Percentiles rank a stretch among this genome's conserved stretches.
Conservation (phyloP, 2,888 invertebrate species). For the Cephus nigrinus region DNA sequence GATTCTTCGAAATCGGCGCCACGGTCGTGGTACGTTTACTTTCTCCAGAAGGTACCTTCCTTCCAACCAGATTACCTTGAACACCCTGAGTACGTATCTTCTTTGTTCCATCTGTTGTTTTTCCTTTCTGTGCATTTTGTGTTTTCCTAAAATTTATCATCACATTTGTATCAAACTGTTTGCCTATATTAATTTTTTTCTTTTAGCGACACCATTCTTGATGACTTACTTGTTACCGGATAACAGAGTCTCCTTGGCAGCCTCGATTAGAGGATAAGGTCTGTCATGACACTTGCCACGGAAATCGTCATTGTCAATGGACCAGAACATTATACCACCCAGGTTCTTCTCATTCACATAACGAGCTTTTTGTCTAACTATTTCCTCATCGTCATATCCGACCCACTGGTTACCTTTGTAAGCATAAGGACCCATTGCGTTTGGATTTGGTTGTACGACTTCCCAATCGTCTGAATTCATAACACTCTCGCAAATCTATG, state of each 20-base stretch:
- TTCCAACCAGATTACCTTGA: slow-evolving; percentile 37
- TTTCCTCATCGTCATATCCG: slow-evolving; percentile 89
- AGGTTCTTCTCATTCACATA: slow-evolving; percentile 87
- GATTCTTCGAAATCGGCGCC: slow-evolving; percentile 33
- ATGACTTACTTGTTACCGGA: slow-evolving; percentile 73
- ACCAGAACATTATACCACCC: slow-evolving; percentile 95
- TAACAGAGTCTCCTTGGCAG: slow-evolving; percentile 85
- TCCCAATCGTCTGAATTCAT: slow-evolving; percentile 83
- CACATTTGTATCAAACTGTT: not conserved
- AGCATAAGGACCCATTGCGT: slow-evolving; percentile 91
- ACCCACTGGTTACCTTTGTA: slow-evolving; percentile 92
- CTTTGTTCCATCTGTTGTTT: slow-evolving; percentile 31
- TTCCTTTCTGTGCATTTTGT: slow-evolving; percentile 31
- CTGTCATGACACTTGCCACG: slow-evolving; percentile 88
- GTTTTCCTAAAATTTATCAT: slow-evolving; percentile 20
- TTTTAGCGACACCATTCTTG: not conserved
- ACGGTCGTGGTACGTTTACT: slow-evolving; percentile 38
- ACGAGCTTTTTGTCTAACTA: slow-evolving; percentile 83
- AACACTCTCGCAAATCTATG: slow-evolving; percentile 86
- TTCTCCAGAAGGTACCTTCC: slow-evolving; percentile 29
- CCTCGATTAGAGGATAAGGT: slow-evolving; percentile 91
- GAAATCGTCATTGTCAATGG: slow-evolving; percentile 95
- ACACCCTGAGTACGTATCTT: slow-evolving; percentile 32
- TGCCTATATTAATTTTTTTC: not conserved
- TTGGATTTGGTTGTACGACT: slow-evolving; percentile 82